Base-by-base conservation (phyloP, 2,113 vertebrate genomes). In the Lampris incognitus region DNA sequence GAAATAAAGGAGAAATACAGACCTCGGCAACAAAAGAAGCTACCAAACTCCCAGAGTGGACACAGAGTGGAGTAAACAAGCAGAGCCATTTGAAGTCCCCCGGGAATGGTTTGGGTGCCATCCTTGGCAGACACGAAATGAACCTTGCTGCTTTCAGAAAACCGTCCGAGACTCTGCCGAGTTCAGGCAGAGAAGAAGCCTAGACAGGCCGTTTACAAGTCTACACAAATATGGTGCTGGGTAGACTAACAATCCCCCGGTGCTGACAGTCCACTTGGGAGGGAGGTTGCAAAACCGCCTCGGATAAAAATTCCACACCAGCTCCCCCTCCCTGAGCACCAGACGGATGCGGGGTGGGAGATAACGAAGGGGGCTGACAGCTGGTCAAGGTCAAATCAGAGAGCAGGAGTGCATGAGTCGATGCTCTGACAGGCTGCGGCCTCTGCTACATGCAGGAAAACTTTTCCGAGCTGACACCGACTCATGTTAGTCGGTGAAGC, bases 361-460 rank as follows among this genome's bases (percentile, higher is more conserved):
- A 69, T 59, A 68, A 78, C 66, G 56, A 78, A 72, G 24, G 24
- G 6, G 46, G 9, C 54, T 51, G 62, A 79, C 63, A 49, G 75
- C 59, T 66, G 56, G 37, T 82, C 73, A 56, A 74, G 81, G 76
- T 84, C 78, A 50, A 44, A 67, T 70, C 38, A 1, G 62, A 66
- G 55, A 54, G 49, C 48, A 72, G 49, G 8, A 40, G 58, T 2
- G 6, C 6, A 10, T 7, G 66, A 52, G 58, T 60, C 10, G 49
- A 9, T 8, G 10, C 63, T 46, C 40, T 39, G 81, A 76, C 72
- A 41, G 60, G 13, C 11, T 58, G 2, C 1, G 59, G 55, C 39
- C 62, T 50, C 8, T 48, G 24, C 50, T 24, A 7, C 24, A 0
- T 0, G 11, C n/a, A 2, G 2, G 9, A 71, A 76, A 24, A 52